Base-by-base conservation (phyloP, 2,888 invertebrate species). In the Hirtodrosophila histrioides region DNA sequence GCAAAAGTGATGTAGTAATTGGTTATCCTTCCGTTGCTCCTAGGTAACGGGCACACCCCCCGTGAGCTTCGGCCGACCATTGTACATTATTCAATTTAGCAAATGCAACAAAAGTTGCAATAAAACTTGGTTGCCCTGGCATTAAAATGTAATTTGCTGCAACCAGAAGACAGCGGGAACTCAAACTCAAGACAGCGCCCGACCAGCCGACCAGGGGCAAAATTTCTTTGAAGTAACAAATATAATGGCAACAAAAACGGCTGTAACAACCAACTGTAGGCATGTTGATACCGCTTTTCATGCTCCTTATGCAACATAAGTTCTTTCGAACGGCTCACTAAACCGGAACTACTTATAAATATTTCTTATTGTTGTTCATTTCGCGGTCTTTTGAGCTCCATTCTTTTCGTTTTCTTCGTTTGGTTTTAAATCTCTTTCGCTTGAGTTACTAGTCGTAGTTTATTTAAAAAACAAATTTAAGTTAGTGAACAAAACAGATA, bases 51-150 rank as follows among this genome's bases (percentile, higher is more conserved):
- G 17, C 11, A 17, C 62, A 57, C 41, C 36, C 29, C 11, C 12
- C 4, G 0, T n/a, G n/a, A 17, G 6, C 31, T 8, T 2, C 5
- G 23, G 33, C 11, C 54, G 24, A 36, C 29, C 40, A 39, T 48
- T 48, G 73, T 60, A 62, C 70, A 69, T 80, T 74, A 78, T 85
- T 85, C 73, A 87, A 87, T 84, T 84, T 79, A 69, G 70, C 45
- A 74, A 72, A 80, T 80, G 80, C 86, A 86, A 69, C 78, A 82
- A 85, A 80, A 72, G 64, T 75, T 75, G 81, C 75, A 80, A 78
- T 83, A 82, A 66, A 86, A 55, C 55, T 71, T 69, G 64, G 76
- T 73, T 67, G 69, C 66, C 60, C 51, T 56, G 66, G 72, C 71
- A 82, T 87, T 79, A 82, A 77, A 85, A 69, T 62, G 72, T 85